A percentile compares a stretch with the other conserved stretches of the same genome.
Conservation (phyloP, 2,797 vertebrate species). For the Coendou prehensilis region DNA sequence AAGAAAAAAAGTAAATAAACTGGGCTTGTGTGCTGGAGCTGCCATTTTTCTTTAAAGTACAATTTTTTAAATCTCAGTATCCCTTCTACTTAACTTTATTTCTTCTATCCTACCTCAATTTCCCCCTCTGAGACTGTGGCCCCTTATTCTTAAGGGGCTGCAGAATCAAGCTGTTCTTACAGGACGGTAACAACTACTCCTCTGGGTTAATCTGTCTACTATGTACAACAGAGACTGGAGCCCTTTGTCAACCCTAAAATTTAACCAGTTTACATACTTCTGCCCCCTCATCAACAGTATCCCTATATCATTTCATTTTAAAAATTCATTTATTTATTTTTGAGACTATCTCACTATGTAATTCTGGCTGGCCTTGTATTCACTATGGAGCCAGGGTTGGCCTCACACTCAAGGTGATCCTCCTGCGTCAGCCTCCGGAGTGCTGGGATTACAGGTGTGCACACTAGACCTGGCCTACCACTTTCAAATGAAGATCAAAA, state of each 20-base stretch:
- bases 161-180: not conserved
- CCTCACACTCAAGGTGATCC: not conserved
- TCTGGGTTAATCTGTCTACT: not conserved
- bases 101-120: not conserved
- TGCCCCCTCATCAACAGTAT: slow-evolving; percentile 3
- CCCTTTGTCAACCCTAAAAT: not conserved
- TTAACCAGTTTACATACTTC: not conserved
- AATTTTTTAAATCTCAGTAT: not conserved
- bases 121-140: not conserved
- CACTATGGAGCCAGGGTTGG: not conserved
- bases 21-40: not conserved
- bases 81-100: not conserved
- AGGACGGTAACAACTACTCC: not conserved
- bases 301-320: not conserved
- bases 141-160: not conserved
- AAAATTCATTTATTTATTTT: not conserved
- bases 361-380: not conserved
- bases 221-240: not conserved
- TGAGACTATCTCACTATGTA: not conserved
- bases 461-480: not conserved
- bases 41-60: not conserved
- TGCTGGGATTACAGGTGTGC: not conserved
- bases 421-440: not conserved
- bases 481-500: slow-evolving; percentile 44
- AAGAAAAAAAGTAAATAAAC: not conserved